These are phyloP conservation scores for Drosophila conformis DNA, from an alignment of 2,888 invertebrate species.

Conservation along the genomic window DNA sequence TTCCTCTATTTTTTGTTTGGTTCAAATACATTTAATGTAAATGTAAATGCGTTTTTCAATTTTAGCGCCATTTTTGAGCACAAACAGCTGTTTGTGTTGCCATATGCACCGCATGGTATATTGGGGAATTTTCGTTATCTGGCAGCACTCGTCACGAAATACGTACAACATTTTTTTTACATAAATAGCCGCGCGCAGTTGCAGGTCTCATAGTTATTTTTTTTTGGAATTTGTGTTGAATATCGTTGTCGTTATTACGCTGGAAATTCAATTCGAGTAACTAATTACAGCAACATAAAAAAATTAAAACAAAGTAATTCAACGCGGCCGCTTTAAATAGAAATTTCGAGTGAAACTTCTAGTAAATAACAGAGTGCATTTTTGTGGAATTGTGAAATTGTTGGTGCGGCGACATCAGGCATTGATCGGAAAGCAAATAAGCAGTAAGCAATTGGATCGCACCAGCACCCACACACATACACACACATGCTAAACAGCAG, in stretches of 20 bases:
- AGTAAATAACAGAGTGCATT: slow-evolving; percentile 41
- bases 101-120: slow-evolving; percentile 28
- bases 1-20: background rate
- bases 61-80: slow-evolving; percentile 28
- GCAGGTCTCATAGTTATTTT: slow-evolving; percentile 72
- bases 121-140: slow-evolving; percentile 2
- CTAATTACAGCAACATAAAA: slow-evolving; percentile 15
- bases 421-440: slow-evolving; percentile 21
- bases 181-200: slow-evolving; percentile 76
- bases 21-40: background rate
- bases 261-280: slow-evolving; percentile 31
- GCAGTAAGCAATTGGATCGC: slow-evolving; percentile 51
- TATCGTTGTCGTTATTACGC: slow-evolving; percentile 48
- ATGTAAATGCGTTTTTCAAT: slow-evolving; percentile 3
- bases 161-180: slow-evolving; percentile 55
- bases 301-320: slow-evolving; percentile 3
- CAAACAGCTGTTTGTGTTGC: slow-evolving; percentile 47
- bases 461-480: slow-evolving; percentile 28
- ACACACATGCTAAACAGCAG: slow-evolving; percentile 29
- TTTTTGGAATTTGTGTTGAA: slow-evolving; percentile 67
- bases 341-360: slow-evolving; percentile 43
- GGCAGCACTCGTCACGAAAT: slow-evolving; percentile 26
- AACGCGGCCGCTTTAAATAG: slow-evolving; percentile 5
- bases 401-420: slow-evolving; percentile 28
- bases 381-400: slow-evolving; percentile 56